Evolutionary conservation across 1,140 invertebrate genomes (phyloP).

Genomic region (Drosophila bocki): DNA sequence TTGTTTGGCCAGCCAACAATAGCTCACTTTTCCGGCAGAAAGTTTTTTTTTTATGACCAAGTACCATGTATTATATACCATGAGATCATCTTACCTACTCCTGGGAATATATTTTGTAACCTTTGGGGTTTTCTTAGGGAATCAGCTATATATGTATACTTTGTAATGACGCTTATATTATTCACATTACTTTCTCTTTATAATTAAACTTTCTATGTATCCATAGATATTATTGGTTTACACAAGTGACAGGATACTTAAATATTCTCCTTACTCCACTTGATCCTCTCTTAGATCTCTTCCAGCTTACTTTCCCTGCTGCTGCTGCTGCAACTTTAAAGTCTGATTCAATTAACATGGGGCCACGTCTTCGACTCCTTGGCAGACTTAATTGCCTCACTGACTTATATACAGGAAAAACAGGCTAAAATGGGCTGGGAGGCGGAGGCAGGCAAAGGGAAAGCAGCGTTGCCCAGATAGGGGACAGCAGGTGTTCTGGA

Average conservation of each 20-base stretch:
- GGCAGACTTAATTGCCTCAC: slow-evolving; percentile 62
- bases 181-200: background rate
- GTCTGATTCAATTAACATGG: slow-evolving; percentile 53
- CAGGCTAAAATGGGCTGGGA: background rate
- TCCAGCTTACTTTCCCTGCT: background rate
- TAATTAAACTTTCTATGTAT: background rate
- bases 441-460: background rate
- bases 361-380: slow-evolving; percentile 27
- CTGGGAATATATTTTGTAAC: background rate
- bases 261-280: background rate
- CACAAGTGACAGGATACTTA: background rate
- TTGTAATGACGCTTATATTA: background rate
- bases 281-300: background rate
- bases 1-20: slow-evolving; percentile 59
- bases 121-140: background rate
- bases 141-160: too few relatives aligned
- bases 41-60: slow-evolving; percentile 14
- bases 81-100: slow-evolving; percentile 17
- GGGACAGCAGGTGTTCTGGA: slow-evolving; percentile 69
- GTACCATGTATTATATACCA: background rate
- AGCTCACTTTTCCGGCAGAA: slow-evolving; percentile 46
- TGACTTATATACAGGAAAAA: slow-evolving; percentile 59
- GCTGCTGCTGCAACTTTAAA: slow-evolving; percentile 9
- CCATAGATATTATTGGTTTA: background rate
- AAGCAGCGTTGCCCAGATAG: background rate